Evolutionary conservation across 64 coral and sea anemone genomes (phyloP), one percentile per base, ranked within the genome.

Genomic region (Montipora efflorescens): DNA sequence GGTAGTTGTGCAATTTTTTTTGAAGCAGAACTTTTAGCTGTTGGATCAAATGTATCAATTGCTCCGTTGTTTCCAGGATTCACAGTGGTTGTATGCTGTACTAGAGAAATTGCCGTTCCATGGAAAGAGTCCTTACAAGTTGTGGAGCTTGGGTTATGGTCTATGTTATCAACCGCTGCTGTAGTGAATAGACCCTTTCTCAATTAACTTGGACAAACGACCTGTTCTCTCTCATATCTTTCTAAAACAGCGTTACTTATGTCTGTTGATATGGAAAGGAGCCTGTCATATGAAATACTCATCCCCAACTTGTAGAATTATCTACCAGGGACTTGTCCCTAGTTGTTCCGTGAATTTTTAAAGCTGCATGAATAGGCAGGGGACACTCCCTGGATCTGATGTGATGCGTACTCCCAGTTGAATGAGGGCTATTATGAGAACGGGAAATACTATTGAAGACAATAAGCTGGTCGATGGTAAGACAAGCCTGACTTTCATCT

Each of bases 311-410:
- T 94, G 22, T 90, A 94, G 55, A 94, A 89, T 9, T 45, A 55
- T 90, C 73, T 67, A 90, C 78, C n/a, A 84, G 78, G 1, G 92
- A 55, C 52, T 19, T n/a, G 23, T 94, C 92, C 28, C 84, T 94
- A 7, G 92, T 94, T 15, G 78, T 25, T 77, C 79, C 79, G 2
- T 94, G 93, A 46, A 93, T 93, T 53, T 93, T 88, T 64, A 93
- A 7, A 0, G 82, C 89, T 75, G 52, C 52, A 55, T 55, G 3
- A 10, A 55, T 55, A 10, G 52, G 52, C 10, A 55, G 52, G 6
- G 52, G 94, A 67, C 82, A 95, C 46, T 95, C 94, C 22, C 79
- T 87, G 11, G 57, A 3, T 71, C 66, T 21, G 76, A 81, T 57
- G 79, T 79, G 86, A 71, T 93, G 90, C 0, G 80, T 96, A 62